A percentile compares a stretch with the other conserved stretches of the same genome.
These are phyloP conservation scores for Bryconaethiops microstoma DNA, from an alignment of 2,797 vertebrate genomes.

Conservation along the genomic window DNA sequence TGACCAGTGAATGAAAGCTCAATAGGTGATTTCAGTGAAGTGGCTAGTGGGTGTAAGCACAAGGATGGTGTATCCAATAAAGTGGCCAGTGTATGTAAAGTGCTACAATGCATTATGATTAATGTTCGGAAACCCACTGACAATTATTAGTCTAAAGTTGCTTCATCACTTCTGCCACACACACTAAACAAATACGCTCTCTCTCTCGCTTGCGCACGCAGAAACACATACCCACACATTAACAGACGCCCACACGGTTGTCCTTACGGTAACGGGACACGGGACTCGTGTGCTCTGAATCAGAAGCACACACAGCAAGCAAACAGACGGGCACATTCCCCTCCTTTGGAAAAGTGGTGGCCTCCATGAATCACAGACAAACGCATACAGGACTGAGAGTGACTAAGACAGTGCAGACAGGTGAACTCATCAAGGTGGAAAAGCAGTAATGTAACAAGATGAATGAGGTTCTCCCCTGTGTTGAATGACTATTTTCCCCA, in stretches of 20 bases:
- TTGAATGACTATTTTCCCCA: not conserved
- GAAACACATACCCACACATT: not conserved
- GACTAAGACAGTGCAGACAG: constrained; percentile 40
- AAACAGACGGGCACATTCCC: constrained; percentile 8
- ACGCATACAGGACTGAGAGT: constrained; percentile 2
- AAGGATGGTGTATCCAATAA: not conserved
- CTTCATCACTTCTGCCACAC: not conserved
- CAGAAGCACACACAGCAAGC: constrained; percentile 17
- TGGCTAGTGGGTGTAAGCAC: not conserved
- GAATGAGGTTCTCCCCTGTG: not conserved
- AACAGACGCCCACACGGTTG: not conserved
- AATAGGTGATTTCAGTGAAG: not conserved
- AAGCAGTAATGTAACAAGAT: constrained; percentile 17
- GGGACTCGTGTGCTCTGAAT: constrained; percentile 16
- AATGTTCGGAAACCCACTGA: too few relatives aligned
- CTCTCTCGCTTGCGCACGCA: not conserved
- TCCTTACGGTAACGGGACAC: not conserved
- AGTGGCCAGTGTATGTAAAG: not conserved
- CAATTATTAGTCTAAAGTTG: not conserved
- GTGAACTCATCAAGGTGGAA: constrained; percentile 36
- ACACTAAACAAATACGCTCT: not conserved
- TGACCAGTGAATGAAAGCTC: not conserved
- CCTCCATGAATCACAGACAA: constrained; percentile 31
- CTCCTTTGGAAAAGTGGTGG: not conserved
- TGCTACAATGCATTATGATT: not conserved